Evolutionary conservation across 2,888 invertebrate genomes (phyloP).

Genomic region (Lordiphosa andalusiaca): DNA sequence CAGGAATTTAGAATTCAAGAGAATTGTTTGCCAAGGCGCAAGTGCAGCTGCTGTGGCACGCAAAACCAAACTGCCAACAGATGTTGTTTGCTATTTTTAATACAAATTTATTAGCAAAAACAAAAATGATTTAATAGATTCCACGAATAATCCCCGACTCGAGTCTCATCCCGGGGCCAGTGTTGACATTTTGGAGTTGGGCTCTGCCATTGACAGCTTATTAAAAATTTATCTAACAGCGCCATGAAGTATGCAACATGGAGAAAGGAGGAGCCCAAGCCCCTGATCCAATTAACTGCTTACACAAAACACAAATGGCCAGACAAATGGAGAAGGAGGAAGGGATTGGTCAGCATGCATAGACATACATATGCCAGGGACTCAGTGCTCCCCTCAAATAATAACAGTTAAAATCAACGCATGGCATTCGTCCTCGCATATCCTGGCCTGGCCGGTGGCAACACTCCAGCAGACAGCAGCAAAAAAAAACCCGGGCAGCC

Average conservation of each 20-base stretch:
- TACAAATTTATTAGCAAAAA: conserved; percentile 54
- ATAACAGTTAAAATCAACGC: conserved; percentile 72
- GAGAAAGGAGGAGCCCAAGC: conserved; percentile 25
- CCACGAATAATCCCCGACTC: conserved; percentile 41
- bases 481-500: not conserved
- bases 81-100: conserved; percentile 32
- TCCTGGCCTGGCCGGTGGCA: conserved; percentile 58
- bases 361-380: conserved; percentile 51
- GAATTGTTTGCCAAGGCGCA: conserved; percentile 40
- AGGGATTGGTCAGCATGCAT: conserved; percentile 26
- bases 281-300: conserved; percentile 75
- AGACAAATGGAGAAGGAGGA: conserved; percentile 34
- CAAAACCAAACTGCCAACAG: conserved; percentile 29
- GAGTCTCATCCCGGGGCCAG: conserved; percentile 29
- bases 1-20: conserved; percentile 47
- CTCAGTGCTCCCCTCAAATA: conserved; percentile 27
- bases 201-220: conserved; percentile 45
- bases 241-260: conserved; percentile 66
- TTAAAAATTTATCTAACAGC: conserved; percentile 59
- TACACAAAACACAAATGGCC: conserved; percentile 70
- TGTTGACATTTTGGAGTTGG: conserved; percentile 49
- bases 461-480: conserved; percentile 33
- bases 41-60: conserved; percentile 31
- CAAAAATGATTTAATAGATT: conserved; percentile 62
- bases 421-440: conserved; percentile 48